Evolutionary conservation across 2,113 vertebrate genomes (phyloP), one percentile per base, ranked within the genome.

Genomic region (Callipepla squamata): DNA sequence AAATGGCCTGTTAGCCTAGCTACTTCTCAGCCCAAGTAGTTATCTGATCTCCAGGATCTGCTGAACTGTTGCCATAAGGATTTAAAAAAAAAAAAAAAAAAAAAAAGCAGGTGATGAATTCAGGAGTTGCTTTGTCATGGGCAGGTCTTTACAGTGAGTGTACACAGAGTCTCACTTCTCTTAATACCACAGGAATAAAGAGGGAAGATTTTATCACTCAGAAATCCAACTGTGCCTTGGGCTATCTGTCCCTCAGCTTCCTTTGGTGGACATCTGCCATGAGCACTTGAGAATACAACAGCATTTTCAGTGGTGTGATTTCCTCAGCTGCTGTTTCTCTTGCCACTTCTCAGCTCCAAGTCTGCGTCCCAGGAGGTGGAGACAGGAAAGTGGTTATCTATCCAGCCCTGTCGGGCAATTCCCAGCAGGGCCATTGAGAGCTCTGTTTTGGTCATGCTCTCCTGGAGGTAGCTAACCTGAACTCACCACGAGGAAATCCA

Each of bases 81-180:
- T 51, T 53, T n/a, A n/a, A n/a, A n/a, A 91, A 70, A 91, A 85
- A 40, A 40, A 89, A 36, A 36, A 36, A 91, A 70, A 91, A 83
- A 40, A 40, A 89, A 70, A 89, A 90, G 4, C 1, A 7, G 19
- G 21, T 62, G 18, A 76, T 22, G 50, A 4, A 40, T 14, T 42
- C 40, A 5, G 12, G 30, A 44, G 12, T 5, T 85, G 22, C 53
- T 76, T 57, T 69, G 26, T 53, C 28, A 63, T 0, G 2, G 40
- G 3, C 9, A 12, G 18, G 6, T 40, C 48, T 87, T 78, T 79
- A 65, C 32, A 25, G 34, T 72, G 18, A 22, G 8, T 48, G 36
- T 48, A 79, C 26, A 44, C 4, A 44, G 19, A 75, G 22, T 10
- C 6, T 1, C 28, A 3, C 51, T 88, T 88, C 51, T 18, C 44